phyloP scores from a whole-genome alignment of 2,888 invertebrate genomes.

The Colostygia pectinataria region DNA sequence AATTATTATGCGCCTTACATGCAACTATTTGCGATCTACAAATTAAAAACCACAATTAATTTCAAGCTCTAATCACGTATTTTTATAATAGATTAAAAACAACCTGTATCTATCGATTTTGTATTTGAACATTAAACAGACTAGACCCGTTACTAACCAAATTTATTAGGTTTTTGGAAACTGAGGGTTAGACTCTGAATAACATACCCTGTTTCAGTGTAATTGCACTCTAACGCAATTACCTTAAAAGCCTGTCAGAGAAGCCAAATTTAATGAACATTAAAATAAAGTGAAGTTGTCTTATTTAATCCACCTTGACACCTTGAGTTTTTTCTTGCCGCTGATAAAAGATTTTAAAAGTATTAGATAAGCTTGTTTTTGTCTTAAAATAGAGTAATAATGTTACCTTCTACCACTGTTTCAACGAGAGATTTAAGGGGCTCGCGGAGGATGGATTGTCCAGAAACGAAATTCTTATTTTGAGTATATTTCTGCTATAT shows the following conservation, averaged over 20 bases:
- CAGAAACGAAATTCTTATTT: no score
- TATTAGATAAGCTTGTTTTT: neutral
- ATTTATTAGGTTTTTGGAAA: neutral
- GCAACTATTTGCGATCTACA: no score
- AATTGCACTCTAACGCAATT: constrained; percentile 75
- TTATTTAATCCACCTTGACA: constrained; percentile 60
- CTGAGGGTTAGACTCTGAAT: neutral
- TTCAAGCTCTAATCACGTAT: no score
- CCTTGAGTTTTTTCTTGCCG: constrained; percentile 9
- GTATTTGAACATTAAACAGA: no score
- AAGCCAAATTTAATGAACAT: constrained; percentile 75
- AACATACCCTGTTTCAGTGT: constrained; percentile 44
- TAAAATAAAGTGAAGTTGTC: constrained; percentile 71
- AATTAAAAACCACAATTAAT: no score
- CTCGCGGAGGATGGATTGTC: no score
- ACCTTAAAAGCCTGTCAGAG: constrained; percentile 79
- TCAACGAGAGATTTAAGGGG: neutral
- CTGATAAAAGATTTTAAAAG: constrained; percentile 6
- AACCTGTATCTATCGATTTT: no score
- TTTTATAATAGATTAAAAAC: no score
- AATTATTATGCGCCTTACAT: no score
- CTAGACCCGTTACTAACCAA: neutral
- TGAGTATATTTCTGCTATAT: no score
- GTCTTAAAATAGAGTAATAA: neutral
- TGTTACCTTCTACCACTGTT: neutral